Percentiles rank a stretch among this genome's conserved stretches.
phyloP scores from a whole-genome alignment of 1,140 invertebrate genomes.

The Cephus cinctus region DNA sequence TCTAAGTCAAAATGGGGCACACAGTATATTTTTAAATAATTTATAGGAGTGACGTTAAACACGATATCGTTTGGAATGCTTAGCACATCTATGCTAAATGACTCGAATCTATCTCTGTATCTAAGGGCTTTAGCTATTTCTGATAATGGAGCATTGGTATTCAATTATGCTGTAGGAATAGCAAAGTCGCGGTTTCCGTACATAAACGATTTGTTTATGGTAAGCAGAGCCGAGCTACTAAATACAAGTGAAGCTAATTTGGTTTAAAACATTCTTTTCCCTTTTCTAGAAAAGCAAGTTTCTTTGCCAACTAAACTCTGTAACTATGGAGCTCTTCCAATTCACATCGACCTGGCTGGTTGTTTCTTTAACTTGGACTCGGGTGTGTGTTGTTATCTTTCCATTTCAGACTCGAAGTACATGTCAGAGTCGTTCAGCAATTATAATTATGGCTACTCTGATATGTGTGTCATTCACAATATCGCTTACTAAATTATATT shows the following conservation, averaged over 20 bases:
- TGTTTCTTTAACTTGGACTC: constrained; percentile 37
- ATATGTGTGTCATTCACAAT: constrained; percentile 32
- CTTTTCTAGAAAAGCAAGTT: constrained; percentile 33
- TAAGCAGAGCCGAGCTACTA: constrained; percentile 20
- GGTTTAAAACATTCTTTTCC: constrained; percentile 6
- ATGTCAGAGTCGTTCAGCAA: constrained; percentile 26
- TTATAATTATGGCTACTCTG: constrained; percentile 26
- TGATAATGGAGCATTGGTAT: constrained; percentile 44
- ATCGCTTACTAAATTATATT: constrained; percentile 37
- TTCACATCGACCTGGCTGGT: constrained; percentile 40
- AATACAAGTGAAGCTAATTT: not conserved
- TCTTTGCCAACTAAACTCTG: constrained; percentile 30
- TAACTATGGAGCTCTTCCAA: constrained; percentile 40
- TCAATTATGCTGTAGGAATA: constrained; percentile 43
- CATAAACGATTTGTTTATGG: constrained; percentile 44
- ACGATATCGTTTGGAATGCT: constrained; percentile 35
- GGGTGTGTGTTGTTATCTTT: constrained; percentile 33
- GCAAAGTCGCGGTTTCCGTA: constrained; percentile 30
- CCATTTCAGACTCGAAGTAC: constrained; percentile 26
- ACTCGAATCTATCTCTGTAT: constrained; percentile 41
- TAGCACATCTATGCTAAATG: constrained; percentile 29
- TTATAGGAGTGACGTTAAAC: constrained; percentile 36
- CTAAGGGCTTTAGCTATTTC: constrained; percentile 42
- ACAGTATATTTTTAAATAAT: no score
- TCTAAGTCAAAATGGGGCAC: no score